These are phyloP conservation scores for Teleopsis dalmanni DNA, from an alignment of 1,140 invertebrate genomes.

Conservation along the genomic window DNA sequence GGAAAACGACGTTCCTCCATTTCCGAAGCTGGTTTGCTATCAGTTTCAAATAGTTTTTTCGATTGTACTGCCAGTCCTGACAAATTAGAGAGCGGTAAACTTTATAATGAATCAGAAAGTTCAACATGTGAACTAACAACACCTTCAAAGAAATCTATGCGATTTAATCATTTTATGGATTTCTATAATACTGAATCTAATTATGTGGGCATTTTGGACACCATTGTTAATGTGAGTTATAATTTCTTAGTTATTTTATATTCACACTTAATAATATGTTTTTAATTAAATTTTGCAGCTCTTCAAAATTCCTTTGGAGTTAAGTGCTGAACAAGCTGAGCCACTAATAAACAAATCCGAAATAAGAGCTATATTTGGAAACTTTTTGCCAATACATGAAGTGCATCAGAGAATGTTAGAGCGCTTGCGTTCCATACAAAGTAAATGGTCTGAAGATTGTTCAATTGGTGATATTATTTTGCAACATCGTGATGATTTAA, in stretches of 20 bases:
- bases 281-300: constrained; percentile 52
- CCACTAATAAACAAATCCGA: constrained; percentile 83
- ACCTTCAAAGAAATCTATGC: constrained; percentile 52
- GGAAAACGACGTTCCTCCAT: constrained; percentile 72
- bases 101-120: constrained; percentile 47
- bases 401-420: constrained; percentile 74
- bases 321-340: constrained; percentile 64
- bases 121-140: constrained; percentile 40
- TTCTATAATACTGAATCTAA: constrained; percentile 93
- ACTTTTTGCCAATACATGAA: constrained; percentile 88
- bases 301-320: constrained; percentile 88
- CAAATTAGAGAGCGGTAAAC: constrained; percentile 43
- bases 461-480: constrained; percentile 82
- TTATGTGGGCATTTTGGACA: constrained; percentile 91
- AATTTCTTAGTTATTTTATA: neutral
- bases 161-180: constrained; percentile 81
- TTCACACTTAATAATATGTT: neutral
- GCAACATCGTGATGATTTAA: constrained; percentile 70
- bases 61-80: constrained; percentile 76
- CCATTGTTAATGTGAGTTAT: constrained; percentile 69
- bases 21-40: constrained; percentile 72
- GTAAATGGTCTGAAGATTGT: constrained; percentile 73
- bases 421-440: constrained; percentile 48
- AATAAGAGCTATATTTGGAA: constrained; percentile 93
- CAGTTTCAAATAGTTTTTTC: constrained; percentile 76